Evolutionary conservation across 1,140 invertebrate species (phyloP), one percentile per base, ranked within the genome.

Genomic region (Diabrotica undecimpunctata): DNA sequence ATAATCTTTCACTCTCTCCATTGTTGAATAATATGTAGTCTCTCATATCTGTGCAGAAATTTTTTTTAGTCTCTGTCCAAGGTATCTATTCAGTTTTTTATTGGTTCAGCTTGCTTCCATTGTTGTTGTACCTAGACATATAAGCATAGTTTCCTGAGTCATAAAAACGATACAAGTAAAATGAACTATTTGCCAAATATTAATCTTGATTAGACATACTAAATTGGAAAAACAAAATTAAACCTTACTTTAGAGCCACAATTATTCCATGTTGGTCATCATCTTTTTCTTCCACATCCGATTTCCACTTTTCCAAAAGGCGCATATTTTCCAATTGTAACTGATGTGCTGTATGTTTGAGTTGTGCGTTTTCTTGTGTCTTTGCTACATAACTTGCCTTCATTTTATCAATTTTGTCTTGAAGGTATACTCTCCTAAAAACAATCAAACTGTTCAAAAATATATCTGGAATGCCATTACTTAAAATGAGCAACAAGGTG

Each of bases 391-490:
- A 61, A 7, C 46, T 39, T 36, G 51, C 9, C 35, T 61, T 61
- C 60, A 61, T 61, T 36, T 66, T 51, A 14, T 64, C 66, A 8
- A 70, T 57, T 11, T 61, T 66, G 59, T 72, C 52, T 53, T 72
- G 62, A 2, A 72, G 46, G 37, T 68, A 59, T 12, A 72, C 59
- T 12, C 70, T 61, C 41, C 70, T 68, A 11, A 63, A 51, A 54
- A 37, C 6, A 39, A 61, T 14, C 14, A 12, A 14, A 25, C 35
- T 41, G 64, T n/a, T 54, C 51, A 10, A 53, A 51, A 50, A 13
- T 25, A 13, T 25, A 51, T 55, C 12, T 35, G 6, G 2, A 36
- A 39, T 25, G 25, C 25, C 25, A 25, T 25, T 25, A 25, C 10
- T n/a, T n/a, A n/a, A 52, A 52, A 52, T 52, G 51, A 12, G 5